Percentiles rank a stretch among this genome's conserved stretches.
Evolutionary conservation across 2,797 vertebrate species (phyloP).

Genomic region (Cuniculus paca): DNA sequence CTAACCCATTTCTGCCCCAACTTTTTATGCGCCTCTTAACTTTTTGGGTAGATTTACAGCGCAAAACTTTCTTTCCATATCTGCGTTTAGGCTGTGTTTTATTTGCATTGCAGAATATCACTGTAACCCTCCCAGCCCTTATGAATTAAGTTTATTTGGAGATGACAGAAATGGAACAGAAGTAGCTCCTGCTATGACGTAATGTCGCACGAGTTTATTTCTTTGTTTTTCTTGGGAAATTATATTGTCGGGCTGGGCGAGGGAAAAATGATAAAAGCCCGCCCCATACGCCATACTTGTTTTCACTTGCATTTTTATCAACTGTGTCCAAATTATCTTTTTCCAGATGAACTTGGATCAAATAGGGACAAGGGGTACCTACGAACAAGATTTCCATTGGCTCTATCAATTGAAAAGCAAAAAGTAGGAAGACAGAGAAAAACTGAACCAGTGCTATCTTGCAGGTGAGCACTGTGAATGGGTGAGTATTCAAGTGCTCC

Average conservation of each 20-base stretch:
- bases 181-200: conserved; percentile 76
- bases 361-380: conserved; percentile 75
- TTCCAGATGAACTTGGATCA: conserved; percentile 81
- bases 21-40: conserved; percentile 67
- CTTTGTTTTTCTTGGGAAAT: conserved; percentile 68
- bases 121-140: conserved; percentile 56
- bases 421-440: conserved; percentile 10
- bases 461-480: conserved; percentile 24
- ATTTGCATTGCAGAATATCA: conserved; percentile 69
- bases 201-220: conserved; percentile 79
- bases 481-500: not conserved
- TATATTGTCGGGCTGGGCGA: conserved; percentile 9
- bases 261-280: conserved; percentile 33
- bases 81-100: conserved; percentile 50
- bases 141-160: conserved; percentile 82
- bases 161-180: conserved; percentile 73
- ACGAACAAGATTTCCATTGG: conserved; percentile 81
- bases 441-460: not conserved
- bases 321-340: conserved; percentile 73
- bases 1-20: conserved; percentile 44
- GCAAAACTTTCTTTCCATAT: conserved; percentile 44
- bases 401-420: conserved; percentile 66
- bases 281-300: not conserved
- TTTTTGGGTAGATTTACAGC: conserved; percentile 54
- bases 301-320: conserved; percentile 73